Evolutionary conservation across 2,888 invertebrate species (phyloP).

Genomic region (Rhyacophila evoluta): DNA sequence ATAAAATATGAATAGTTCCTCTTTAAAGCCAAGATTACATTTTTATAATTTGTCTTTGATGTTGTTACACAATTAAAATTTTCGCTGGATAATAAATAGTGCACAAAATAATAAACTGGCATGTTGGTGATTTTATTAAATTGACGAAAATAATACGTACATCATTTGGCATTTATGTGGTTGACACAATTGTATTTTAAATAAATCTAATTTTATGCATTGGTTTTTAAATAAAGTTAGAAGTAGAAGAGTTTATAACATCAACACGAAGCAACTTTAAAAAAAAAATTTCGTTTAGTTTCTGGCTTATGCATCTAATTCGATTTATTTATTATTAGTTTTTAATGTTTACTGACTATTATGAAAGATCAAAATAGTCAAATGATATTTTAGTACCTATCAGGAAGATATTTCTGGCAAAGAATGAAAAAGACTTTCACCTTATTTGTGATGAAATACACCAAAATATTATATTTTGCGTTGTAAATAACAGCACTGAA

Average conservation of each 20-base stretch:
- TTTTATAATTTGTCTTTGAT: too few species aligned
- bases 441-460: slow-evolving; percentile 8
- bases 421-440: neutral
- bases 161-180: neutral
- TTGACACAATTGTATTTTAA: neutral
- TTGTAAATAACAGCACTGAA: slow-evolving; percentile 22
- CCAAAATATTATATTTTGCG: slow-evolving; percentile 12
- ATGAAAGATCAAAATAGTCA: neutral
- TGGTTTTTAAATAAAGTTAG: too few species aligned
- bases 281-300: too few species aligned
- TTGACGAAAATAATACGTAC: neutral
- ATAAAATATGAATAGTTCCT: too few species aligned
- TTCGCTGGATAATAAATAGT: too few species aligned
- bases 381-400: slow-evolving; percentile 22
- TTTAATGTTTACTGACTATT: neutral
- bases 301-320: neutral
- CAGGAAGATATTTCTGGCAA: slow-evolving; percentile 18
- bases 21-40: too few species aligned
- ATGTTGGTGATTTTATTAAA: too few species aligned
- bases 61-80: too few species aligned
- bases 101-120: too few species aligned
- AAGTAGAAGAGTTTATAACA: too few species aligned
- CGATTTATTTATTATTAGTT: neutral
- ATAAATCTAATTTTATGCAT: neutral
- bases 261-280: too few species aligned